These are phyloP conservation scores for Cactoblastis cactorum DNA, from an alignment of 2,888 invertebrate genomes.

Conservation along the genomic window DNA sequence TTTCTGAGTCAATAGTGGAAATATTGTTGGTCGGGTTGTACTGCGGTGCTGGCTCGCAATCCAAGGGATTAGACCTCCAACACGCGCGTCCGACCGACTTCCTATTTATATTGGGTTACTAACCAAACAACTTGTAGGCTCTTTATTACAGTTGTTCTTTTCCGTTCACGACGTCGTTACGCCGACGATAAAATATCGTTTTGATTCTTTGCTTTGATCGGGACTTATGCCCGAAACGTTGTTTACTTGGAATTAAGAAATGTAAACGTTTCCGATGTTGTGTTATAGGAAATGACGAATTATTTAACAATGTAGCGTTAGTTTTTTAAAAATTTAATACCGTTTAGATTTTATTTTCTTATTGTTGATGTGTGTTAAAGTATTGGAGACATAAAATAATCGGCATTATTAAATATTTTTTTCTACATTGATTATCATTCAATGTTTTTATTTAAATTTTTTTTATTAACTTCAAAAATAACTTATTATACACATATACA, in stretches of 20 bases:
- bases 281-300: constrained; percentile 19
- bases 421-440: no score
- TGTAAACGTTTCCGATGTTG: constrained; percentile 26
- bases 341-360: no score
- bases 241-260: constrained; percentile 29
- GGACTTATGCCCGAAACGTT: constrained; percentile 27
- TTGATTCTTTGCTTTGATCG: constrained; percentile 52
- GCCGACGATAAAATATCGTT: constrained; percentile 65
- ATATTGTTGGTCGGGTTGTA: constrained; percentile 43
- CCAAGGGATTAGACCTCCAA: constrained; percentile 67
- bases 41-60: constrained; percentile 43
- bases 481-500: no score
- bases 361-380: no score
- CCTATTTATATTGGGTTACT: constrained; percentile 69
- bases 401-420: no score
- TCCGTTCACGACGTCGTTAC: constrained; percentile 66
- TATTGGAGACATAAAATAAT: no score
- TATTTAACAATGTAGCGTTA: neutral
- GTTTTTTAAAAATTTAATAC: neutral
- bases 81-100: constrained; percentile 63
- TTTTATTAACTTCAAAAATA: no score
- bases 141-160: constrained; percentile 78
- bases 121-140: constrained; percentile 76
- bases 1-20: constrained; percentile 60
- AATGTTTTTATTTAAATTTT: no score